phyloP scores from a whole-genome alignment of 2,888 invertebrate genomes.

The Laothoe populi region DNA sequence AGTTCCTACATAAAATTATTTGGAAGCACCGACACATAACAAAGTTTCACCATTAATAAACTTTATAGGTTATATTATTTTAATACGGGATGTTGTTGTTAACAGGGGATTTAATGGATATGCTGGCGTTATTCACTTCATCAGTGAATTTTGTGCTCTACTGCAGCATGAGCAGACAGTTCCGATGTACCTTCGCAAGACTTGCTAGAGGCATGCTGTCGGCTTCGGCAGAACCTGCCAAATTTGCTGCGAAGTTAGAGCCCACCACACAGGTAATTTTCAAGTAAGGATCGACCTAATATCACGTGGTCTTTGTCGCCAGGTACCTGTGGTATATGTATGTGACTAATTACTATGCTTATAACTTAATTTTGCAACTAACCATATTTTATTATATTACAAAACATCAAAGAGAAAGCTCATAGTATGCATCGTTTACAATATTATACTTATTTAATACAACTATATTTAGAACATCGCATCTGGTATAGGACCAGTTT shows the following conservation, averaged over 20 bases:
- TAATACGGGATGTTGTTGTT: background rate
- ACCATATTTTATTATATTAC: background rate
- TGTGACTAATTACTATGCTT: background rate
- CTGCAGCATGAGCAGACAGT: conserved; percentile 97
- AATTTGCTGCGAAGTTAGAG: conserved; percentile 70
- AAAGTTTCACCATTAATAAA: too few species aligned
- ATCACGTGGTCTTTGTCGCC: conserved; percentile 31
- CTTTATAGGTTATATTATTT: background rate
- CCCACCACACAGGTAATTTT: conserved; percentile 76
- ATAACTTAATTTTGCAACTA: background rate
- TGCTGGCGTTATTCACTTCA: conserved; percentile 94
- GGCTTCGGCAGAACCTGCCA: conserved; percentile 68
- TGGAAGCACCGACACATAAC: too few species aligned
- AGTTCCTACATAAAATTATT: too few species aligned
- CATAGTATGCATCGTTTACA: background rate
- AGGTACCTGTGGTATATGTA: conserved; percentile 25
- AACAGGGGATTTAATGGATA: conserved; percentile 93
- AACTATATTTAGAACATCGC: background rate
- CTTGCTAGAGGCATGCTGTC: conserved; percentile 86
- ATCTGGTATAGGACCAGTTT: background rate
- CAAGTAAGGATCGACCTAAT: conserved; percentile 40
- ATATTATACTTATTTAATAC: too few species aligned
- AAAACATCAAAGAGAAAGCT: background rate
- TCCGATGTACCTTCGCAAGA: conserved; percentile 91
- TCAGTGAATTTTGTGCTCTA: conserved; percentile 96